phyloP scores from a whole-genome alignment of 2,888 invertebrate species.

The Neoscelio sp. region DNA sequence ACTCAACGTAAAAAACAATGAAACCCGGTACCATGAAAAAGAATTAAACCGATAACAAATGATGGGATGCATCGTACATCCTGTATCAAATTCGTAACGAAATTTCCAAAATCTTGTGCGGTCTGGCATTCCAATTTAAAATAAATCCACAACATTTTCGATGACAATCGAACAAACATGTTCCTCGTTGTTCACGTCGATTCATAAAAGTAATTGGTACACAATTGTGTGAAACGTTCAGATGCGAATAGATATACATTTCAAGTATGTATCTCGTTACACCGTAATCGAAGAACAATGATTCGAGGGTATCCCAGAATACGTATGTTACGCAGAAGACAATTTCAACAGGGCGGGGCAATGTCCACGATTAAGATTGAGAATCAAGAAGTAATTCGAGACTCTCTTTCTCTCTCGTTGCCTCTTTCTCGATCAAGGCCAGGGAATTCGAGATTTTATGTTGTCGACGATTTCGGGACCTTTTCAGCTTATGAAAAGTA shows the following conservation, averaged over 20 bases:
- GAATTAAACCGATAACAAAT: constrained; percentile 51
- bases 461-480: constrained; percentile 59
- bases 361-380: constrained; percentile 70
- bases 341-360: constrained; percentile 75
- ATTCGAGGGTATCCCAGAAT: constrained; percentile 70
- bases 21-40: constrained; percentile 10
- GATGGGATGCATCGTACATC: constrained; percentile 51
- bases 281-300: constrained; percentile 77
- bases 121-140: constrained; percentile 19
- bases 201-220: constrained; percentile 61
- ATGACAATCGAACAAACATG: constrained; percentile 53
- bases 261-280: constrained; percentile 76
- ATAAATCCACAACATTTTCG: constrained; percentile 42
- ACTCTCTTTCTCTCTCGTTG: constrained; percentile 69
- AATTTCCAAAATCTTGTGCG: constrained; percentile 44
- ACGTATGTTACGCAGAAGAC: constrained; percentile 72
- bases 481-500: constrained; percentile 57
- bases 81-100: constrained; percentile 44
- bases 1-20: not conserved
- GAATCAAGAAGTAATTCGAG: constrained; percentile 72
- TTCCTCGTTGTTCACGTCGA: constrained; percentile 33
- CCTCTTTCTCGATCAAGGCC: constrained; percentile 67
- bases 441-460: constrained; percentile 78
- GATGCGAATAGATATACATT: constrained; percentile 64
- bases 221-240: constrained; percentile 51